Evolutionary conservation across 30 jellyfish, hydroid and myxozoan genomes (phyloP), one percentile per base, ranked within the genome.

Genomic region (Phacellophora camtschatica): DNA sequence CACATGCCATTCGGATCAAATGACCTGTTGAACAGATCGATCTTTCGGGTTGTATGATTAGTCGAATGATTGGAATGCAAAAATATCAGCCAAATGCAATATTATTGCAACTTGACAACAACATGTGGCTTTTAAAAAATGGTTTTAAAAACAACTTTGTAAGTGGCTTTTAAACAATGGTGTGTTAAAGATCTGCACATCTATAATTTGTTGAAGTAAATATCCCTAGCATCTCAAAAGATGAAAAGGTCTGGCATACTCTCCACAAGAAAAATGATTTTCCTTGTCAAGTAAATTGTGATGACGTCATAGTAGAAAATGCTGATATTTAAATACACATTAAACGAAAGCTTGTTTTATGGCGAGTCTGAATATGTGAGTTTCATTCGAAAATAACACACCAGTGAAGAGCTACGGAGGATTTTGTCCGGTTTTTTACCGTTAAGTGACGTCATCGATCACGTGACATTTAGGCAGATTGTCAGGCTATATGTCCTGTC

Each of bases 391-490:
- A n/a, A n/a, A n/a, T n/a, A n/a, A n/a, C n/a, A n/a, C n/a, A n/a
- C n/a, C n/a, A n/a, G n/a, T n/a, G 23, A 39, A 64, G 79, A 39
- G 59, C 34, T 64, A 64, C 61, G 25, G 31, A 64, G 24, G 79
- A 64, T 64, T 64, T 64, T 28, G 62, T 64, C 6, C 31, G 79
- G 37, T 39, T 69, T n/a, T 46, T 69, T 42, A 28, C 63, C 66
- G 64, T 36, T 39, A 28, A 31, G 5, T 65, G 80, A 39, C 28
- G 80, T 65, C 80, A 69, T 42, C 70, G 35, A 45, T 69, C 83
- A 42, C 71, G 83, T 69, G 68, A 69, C 53, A 36, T 69, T 39
- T 45, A 69, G 83, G 71, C 83, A 28, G 77, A 63, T 63, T 31
- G 55, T 63, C 57, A 30, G 59, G 77, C 77, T 63, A 4, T 63